These are phyloP conservation scores for Mycetomoellerius zeteki DNA, from an alignment of 1,140 invertebrate genomes.

Conservation along the genomic window DNA sequence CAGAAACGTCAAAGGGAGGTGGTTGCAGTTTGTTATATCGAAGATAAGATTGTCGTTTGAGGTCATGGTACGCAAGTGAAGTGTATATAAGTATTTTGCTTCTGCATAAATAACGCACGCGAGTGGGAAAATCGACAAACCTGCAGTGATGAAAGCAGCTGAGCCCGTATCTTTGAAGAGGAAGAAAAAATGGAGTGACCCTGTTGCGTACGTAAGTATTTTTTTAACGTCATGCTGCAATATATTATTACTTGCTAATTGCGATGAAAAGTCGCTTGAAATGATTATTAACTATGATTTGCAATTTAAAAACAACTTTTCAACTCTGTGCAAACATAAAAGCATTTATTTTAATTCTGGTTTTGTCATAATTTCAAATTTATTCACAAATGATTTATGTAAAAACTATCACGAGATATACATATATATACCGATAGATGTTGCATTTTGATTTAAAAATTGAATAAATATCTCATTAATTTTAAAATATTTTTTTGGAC, in stretches of 20 bases:
- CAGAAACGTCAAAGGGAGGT: constrained; percentile 27
- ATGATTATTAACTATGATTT: background rate
- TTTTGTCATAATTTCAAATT: background rate
- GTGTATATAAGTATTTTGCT: background rate
- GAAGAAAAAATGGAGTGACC: background rate
- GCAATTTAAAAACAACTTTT: background rate
- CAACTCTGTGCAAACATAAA: background rate
- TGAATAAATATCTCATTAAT: background rate
- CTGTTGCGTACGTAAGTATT: background rate
- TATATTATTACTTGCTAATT: background rate
- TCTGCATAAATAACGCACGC: constrained; percentile 7
- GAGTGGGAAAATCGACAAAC: background rate
- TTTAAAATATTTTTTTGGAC: background rate
- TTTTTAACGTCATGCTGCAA: background rate
- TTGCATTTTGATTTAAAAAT: background rate
- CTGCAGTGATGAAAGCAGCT: background rate
- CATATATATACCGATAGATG: background rate
- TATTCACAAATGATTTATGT: background rate
- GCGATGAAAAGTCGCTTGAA: background rate
- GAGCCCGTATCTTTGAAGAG: background rate
- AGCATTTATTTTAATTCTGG: background rate
- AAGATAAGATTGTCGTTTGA: constrained; percentile 31
- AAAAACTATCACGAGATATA: background rate
- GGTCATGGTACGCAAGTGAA: constrained; percentile 20
- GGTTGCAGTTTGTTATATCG: background rate